A percentile compares a stretch with the other conserved stretches of the same genome.
phyloP scores from a whole-genome alignment of 1,140 invertebrate genomes.

The Oscheius sp. region DNA sequence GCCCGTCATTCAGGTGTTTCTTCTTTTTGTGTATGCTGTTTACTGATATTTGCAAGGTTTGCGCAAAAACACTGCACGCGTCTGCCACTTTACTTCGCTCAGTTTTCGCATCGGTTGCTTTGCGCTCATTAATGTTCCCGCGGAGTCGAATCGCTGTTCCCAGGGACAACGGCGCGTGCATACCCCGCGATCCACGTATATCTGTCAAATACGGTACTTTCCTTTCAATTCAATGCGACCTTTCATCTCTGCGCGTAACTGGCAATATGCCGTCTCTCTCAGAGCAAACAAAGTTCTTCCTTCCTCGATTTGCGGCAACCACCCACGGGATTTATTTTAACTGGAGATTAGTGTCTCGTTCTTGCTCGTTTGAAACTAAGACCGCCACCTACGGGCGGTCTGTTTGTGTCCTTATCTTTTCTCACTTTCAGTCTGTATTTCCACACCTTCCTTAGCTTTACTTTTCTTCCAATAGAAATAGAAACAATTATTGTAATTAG shows the following conservation, averaged over 20 bases:
- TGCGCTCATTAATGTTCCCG: neutral
- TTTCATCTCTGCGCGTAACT: neutral
- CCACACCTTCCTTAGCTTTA: too few species aligned
- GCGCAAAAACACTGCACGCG: neutral
- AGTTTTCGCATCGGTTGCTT: neutral
- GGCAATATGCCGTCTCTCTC: neutral
- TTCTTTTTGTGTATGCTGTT: neutral
- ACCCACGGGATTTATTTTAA: too few species aligned
- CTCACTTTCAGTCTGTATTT: too few species aligned
- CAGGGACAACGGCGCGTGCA: neutral
- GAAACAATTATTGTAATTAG: too few species aligned
- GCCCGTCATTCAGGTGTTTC: neutral
- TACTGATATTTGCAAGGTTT: neutral
- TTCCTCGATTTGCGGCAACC: neutral
- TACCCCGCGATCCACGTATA: neutral
- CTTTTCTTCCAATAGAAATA: too few species aligned
- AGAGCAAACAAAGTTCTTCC: constrained; percentile 3
- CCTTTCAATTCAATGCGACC: neutral
- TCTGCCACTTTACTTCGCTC: neutral
- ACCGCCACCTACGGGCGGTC: too few species aligned
- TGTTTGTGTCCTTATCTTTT: too few species aligned
- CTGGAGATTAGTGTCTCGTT: too few species aligned
- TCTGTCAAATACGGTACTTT: neutral
- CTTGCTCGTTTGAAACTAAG: too few species aligned
- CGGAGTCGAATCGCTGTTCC: neutral